These are phyloP conservation scores for Drosophila subquinaria DNA, from an alignment of 2,888 invertebrate genomes.

Conservation along the genomic window DNA sequence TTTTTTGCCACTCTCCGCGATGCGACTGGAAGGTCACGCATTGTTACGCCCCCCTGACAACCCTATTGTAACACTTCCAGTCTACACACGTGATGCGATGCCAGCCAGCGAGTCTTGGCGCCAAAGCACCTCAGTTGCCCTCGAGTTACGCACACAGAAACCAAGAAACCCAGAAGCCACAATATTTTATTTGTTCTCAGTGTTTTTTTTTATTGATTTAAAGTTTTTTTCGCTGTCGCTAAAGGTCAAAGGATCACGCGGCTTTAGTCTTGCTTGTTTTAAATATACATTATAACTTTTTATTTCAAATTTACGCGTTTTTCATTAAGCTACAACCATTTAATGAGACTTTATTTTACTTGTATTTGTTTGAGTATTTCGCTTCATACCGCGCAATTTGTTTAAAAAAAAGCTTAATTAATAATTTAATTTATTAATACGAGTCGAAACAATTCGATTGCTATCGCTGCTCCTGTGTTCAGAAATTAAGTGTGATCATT, in stretches of 20 bases:
- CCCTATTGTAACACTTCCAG: conserved; percentile 55
- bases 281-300: conserved; percentile 42
- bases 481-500: background rate
- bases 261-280: conserved; percentile 39
- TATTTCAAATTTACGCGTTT: conserved; percentile 48
- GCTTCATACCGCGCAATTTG: conserved; percentile 57
- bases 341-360: conserved; percentile 57
- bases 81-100: conserved; percentile 44
- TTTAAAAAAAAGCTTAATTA: conserved; percentile 52
- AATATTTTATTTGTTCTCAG: conserved; percentile 64
- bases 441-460: conserved; percentile 24
- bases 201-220: conserved; percentile 55
- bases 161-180: conserved; percentile 38
- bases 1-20: conserved; percentile 23
- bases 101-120: conserved; percentile 42
- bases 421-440: conserved; percentile 39
- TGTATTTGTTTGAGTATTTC: conserved; percentile 47
- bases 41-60: conserved; percentile 36
- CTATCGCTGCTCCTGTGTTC: background rate
- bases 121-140: conserved; percentile 59
- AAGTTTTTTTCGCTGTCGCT: conserved; percentile 9
- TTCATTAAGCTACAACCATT: conserved; percentile 47
- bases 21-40: conserved; percentile 42
- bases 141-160: conserved; percentile 42
- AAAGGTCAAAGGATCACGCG: conserved; percentile 29